Percentiles rank a stretch among this genome's conserved stretches.
Conservation (phyloP, 2,797 vertebrate genomes). For the Balearica regulorum region DNA sequence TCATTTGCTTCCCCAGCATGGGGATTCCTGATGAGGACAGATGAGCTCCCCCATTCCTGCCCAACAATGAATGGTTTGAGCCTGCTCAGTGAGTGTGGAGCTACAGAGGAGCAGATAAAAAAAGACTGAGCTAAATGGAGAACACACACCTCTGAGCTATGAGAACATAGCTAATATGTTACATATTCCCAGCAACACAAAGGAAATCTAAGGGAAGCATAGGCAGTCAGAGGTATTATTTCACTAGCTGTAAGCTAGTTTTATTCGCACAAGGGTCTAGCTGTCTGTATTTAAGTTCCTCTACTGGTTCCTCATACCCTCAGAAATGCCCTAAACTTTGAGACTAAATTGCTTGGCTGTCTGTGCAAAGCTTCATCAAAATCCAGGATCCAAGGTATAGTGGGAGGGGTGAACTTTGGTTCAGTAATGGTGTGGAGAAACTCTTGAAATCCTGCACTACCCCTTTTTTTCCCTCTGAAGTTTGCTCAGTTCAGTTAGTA, state of each 20-base stretch:
- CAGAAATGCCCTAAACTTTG: neutral
- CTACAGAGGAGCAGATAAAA: neutral
- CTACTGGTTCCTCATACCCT: neutral
- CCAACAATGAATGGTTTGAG: neutral
- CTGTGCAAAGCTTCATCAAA: neutral
- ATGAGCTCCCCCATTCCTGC: fast-evolving
- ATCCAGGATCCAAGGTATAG: neutral
- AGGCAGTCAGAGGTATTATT: neutral
- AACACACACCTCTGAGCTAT: neutral
- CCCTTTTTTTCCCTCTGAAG: constrained; percentile 8
- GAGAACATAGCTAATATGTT: constrained; percentile 37
- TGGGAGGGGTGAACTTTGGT: neutral
- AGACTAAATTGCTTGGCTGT: neutral
- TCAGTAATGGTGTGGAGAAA: neutral
- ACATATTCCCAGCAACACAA: neutral
- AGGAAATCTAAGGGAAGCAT: neutral
- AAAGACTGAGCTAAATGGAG: constrained; percentile 6
- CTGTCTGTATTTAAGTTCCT: neutral
- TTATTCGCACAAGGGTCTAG: neutral
- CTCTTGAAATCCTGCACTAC: neutral
- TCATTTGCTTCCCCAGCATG: neutral
- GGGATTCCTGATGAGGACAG: neutral
- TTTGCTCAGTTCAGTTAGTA: neutral
- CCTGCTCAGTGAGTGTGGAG: neutral
- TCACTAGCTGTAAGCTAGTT: constrained; percentile 6